phyloP scores from a whole-genome alignment of 2,797 vertebrate species.

The Microctenopoma steveboyesi region DNA sequence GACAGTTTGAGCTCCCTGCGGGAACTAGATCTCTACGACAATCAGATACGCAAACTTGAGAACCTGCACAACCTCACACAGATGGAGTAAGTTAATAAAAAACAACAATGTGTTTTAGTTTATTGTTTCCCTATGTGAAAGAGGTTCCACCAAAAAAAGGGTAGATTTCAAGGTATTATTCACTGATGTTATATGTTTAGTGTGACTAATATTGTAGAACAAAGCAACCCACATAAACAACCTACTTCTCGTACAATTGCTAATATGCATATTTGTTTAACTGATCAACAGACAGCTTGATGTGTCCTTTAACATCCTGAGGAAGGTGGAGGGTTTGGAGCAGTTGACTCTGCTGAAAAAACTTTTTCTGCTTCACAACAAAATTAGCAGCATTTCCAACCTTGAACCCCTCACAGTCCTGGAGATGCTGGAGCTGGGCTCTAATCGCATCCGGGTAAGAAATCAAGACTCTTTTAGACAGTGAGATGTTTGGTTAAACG shows the following conservation, averaged over 20 bases:
- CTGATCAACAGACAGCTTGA: constrained; percentile 88
- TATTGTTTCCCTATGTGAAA: neutral
- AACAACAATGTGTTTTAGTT: neutral
- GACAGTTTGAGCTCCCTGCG: constrained; percentile 87
- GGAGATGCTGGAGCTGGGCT: constrained; percentile 96
- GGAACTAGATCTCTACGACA: constrained; percentile 98
- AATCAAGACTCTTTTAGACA: neutral
- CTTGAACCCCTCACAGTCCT: constrained; percentile 87
- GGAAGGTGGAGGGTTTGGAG: constrained; percentile 93
- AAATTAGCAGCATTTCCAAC: constrained; percentile 92
- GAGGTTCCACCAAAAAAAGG: neutral
- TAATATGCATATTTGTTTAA: constrained; percentile 22
- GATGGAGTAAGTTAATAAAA: constrained; percentile 89
- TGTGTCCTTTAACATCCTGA: constrained; percentile 94
- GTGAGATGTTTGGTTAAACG: neutral
- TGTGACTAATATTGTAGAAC: neutral
- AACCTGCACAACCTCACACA: constrained; percentile 91
- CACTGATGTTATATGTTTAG: neutral
- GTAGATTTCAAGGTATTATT: neutral
- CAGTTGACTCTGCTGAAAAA: constrained; percentile 89
- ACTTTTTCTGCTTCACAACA: constrained; percentile 98
- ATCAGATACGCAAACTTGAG: constrained; percentile 95
- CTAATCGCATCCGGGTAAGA: constrained; percentile 95
- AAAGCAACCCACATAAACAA: neutral
- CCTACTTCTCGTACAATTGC: neutral